Conservation (phyloP, 2,113 vertebrate genomes). For the Cryptotis parvus region DNA sequence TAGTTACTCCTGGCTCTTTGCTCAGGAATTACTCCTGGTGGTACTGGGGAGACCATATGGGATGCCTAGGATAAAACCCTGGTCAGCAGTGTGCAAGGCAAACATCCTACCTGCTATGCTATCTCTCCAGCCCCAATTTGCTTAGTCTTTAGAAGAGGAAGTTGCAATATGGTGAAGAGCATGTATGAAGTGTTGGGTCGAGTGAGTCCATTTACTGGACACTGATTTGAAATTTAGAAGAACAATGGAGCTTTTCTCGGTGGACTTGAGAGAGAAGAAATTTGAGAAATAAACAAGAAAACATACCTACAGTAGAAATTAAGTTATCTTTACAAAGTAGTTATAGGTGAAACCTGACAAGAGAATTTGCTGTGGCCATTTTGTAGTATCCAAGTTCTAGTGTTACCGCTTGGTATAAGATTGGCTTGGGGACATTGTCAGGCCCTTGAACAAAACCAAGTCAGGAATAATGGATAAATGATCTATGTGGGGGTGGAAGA, state of each 20-base stretch:
- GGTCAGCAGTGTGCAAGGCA: too few relatives aligned
- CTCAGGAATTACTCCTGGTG: too few relatives aligned
- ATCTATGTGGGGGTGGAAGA: not conserved
- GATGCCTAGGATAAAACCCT: too few relatives aligned
- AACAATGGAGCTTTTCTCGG: not conserved
- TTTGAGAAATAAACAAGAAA: slow-evolving; percentile 1
- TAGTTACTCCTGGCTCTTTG: too few relatives aligned
- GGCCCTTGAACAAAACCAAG: not conserved
- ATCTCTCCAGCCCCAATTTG: too few relatives aligned
- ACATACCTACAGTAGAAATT: not conserved
- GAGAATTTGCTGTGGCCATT: not conserved
- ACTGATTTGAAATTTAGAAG: slow-evolving; percentile 4
- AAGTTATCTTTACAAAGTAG: not conserved
- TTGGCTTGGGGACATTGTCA: not conserved
- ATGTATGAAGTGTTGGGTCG: not conserved
- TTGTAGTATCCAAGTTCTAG: not conserved
- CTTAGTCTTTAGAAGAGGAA: not conserved
- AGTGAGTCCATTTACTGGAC: not conserved
- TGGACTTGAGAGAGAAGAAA: not conserved
- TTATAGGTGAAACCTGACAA: not conserved
- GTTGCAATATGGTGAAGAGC: not conserved
- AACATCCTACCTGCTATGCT: too few relatives aligned
- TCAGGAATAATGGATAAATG: not conserved
- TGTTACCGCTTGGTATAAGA: not conserved
- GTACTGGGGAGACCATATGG: too few relatives aligned